Conservation (phyloP, 2,113 vertebrate genomes). For the Vanacampus margaritifer region DNA sequence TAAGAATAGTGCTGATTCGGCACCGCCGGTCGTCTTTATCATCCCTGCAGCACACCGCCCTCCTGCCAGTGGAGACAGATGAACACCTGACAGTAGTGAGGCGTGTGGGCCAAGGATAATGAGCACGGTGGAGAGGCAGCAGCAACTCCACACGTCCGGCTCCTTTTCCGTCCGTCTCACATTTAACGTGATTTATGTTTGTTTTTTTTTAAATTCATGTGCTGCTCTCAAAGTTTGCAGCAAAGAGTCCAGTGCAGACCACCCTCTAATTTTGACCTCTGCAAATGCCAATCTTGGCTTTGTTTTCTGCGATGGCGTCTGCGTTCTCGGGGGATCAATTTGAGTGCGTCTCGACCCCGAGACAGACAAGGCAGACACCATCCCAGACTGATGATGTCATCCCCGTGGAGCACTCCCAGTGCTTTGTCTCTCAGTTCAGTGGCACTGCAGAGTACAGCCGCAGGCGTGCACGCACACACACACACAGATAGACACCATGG, state of each 20-base stretch:
- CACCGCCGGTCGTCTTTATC: slow-evolving; percentile 59
- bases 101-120: slow-evolving; percentile 32
- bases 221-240: slow-evolving; percentile 2
- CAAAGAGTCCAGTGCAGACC: not conserved
- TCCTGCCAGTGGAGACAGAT: slow-evolving; percentile 36
- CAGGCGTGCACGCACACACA: slow-evolving; percentile 39
- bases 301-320: slow-evolving; percentile 5
- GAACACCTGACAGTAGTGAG: slow-evolving; percentile 31
- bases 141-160: slow-evolving; percentile 8
- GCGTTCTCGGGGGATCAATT: slow-evolving; percentile 6
- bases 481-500: slow-evolving; percentile 14
- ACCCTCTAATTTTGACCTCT: not conserved
- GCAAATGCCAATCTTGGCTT: not conserved
- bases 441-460: slow-evolving; percentile 65
- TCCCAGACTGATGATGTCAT: slow-evolving; percentile 75
- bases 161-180: slow-evolving; percentile 10
- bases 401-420: slow-evolving; percentile 61
- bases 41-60: slow-evolving; percentile 33
- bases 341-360: slow-evolving; percentile 44
- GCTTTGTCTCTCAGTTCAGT: slow-evolving; percentile 70
- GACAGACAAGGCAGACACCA: slow-evolving; percentile 65
- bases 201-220: slow-evolving; percentile 2
- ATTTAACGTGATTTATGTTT: not conserved
- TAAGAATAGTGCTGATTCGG: slow-evolving; percentile 73
- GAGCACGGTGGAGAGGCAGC: slow-evolving; percentile 5